These are phyloP conservation scores for Pelmatolapia mariae DNA, from an alignment of 2,113 vertebrate species.

Conservation along the genomic window DNA sequence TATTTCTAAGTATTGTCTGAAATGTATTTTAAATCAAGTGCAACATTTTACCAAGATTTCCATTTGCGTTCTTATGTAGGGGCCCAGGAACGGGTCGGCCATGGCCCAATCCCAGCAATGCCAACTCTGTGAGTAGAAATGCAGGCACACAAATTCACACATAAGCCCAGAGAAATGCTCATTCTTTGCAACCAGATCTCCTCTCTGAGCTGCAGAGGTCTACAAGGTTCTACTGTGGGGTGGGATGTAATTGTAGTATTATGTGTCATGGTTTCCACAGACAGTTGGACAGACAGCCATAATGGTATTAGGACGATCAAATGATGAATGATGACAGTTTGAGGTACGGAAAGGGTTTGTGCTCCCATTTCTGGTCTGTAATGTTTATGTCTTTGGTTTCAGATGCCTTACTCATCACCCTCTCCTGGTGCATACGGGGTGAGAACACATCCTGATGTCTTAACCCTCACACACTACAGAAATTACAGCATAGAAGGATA, in stretches of 20 bases:
- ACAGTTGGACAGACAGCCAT: slow-evolving; percentile 33
- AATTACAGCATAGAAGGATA: neutral
- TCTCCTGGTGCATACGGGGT: slow-evolving; percentile 98
- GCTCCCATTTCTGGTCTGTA: slow-evolving; percentile 31
- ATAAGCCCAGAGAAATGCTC: neutral
- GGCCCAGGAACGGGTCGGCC: slow-evolving; percentile 89
- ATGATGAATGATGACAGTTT: slow-evolving; percentile 52
- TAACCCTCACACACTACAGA: neutral
- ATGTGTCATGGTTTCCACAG: slow-evolving; percentile 56
- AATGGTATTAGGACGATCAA: slow-evolving; percentile 46
- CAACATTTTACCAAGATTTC: neutral
- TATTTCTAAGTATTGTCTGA: neutral
- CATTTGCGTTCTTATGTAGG: slow-evolving; percentile 63
- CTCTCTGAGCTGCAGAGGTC: neutral
- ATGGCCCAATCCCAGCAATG: slow-evolving; percentile 97
- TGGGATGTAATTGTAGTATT: slow-evolving; percentile 60
- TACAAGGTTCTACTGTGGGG: slow-evolving; percentile 19
- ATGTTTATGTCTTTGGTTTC: slow-evolving; percentile 56
- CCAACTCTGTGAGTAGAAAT: slow-evolving; percentile 89
- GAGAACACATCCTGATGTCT: slow-evolving; percentile 51
- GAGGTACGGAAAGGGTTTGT: slow-evolving; percentile 21
- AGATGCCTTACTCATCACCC: slow-evolving; percentile 98
- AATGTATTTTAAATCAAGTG: neutral
- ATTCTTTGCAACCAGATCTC: slow-evolving; percentile 40
- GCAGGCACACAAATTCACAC: neutral